Evolutionary conservation across 2,888 invertebrate species (phyloP).

Genomic region (Pyrrhopygopsis socrates): DNA sequence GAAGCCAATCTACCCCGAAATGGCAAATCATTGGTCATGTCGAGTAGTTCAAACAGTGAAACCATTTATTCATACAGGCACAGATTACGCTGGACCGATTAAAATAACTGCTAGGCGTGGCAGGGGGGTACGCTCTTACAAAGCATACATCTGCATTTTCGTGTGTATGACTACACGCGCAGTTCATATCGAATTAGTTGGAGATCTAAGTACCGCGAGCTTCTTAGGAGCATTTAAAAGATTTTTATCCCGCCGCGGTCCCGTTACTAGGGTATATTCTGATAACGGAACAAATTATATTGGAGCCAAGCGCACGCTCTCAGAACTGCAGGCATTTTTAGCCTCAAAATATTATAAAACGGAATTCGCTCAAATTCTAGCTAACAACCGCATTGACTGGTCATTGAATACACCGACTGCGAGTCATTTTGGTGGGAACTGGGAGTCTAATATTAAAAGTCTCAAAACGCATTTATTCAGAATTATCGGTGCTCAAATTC

Average conservation of each 20-base stretch:
- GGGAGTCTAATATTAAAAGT: slow-evolving; percentile 30
- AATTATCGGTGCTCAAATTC: slow-evolving; percentile 35
- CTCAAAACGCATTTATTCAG: slow-evolving; percentile 32
- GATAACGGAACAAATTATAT: slow-evolving; percentile 87
- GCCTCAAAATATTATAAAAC: not conserved
- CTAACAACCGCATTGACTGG: slow-evolving; percentile 34
- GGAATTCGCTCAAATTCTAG: not conserved
- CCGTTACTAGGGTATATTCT: slow-evolving; percentile 74
- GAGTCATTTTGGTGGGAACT: slow-evolving; percentile 30
- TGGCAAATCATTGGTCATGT: slow-evolving; percentile 54
- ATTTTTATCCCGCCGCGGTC: slow-evolving; percentile 85
- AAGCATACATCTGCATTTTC: slow-evolving; percentile 82
- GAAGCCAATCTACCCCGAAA: slow-evolving; percentile 24
- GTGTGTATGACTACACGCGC: slow-evolving; percentile 81
- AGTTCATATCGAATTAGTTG: slow-evolving; percentile 68
- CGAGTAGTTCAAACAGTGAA: slow-evolving; percentile 39
- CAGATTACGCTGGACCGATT: slow-evolving; percentile 46
- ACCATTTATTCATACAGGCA: slow-evolving; percentile 54
- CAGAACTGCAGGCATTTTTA: slow-evolving; percentile 21
- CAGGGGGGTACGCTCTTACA: slow-evolving; percentile 33
- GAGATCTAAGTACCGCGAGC: slow-evolving; percentile 29
- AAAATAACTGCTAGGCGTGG: not conserved
- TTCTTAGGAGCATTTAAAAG: slow-evolving; percentile 85
- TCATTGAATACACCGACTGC: slow-evolving; percentile 22
- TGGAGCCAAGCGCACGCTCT: slow-evolving; percentile 16